These are phyloP conservation scores for Megalopta genalis DNA, from an alignment of 1,140 invertebrate species.

Conservation along the genomic window DNA sequence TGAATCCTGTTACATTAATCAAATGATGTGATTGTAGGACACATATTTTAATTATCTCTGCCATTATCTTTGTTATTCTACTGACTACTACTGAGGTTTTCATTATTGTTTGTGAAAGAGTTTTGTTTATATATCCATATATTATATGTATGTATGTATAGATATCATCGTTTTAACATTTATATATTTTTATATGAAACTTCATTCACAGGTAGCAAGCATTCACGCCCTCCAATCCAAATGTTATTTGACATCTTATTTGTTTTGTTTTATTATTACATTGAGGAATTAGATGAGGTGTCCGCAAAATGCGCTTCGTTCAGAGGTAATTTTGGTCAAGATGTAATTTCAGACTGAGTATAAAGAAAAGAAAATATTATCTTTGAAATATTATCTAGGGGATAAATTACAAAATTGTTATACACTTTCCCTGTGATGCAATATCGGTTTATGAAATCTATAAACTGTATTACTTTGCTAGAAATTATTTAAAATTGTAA, in stretches of 20 bases:
- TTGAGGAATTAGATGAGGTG: conserved; percentile 62
- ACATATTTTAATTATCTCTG: conserved; percentile 49
- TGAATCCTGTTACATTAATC: conserved; percentile 53
- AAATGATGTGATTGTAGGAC: conserved; percentile 44
- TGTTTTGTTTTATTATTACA: conserved; percentile 48
- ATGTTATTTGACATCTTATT: conserved; percentile 53
- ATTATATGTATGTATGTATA: conserved; percentile 64
- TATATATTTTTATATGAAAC: conserved; percentile 72
- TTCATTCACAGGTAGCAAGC: conserved; percentile 72
- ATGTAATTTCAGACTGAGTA: conserved; percentile 35
- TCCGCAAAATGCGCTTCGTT: conserved; percentile 56
- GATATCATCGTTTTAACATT: conserved; percentile 69
- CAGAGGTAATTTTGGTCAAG: conserved; percentile 67
- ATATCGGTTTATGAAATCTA: conserved; percentile 18
- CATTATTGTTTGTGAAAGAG: conserved; percentile 64
- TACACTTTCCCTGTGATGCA: conserved; percentile 15
- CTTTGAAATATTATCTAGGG: background rate
- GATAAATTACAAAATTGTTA: conserved; percentile 9
- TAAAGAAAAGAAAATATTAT: conserved; percentile 31
- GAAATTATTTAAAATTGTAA: background rate
- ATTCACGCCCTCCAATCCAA: conserved; percentile 69
- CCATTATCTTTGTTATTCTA: conserved; percentile 57
- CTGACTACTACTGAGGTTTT: conserved; percentile 67
- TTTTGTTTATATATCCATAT: conserved; percentile 61
- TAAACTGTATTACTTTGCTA: background rate